Conservation (phyloP, 1,140 invertebrate species). For the Apis laboriosa region DNA sequence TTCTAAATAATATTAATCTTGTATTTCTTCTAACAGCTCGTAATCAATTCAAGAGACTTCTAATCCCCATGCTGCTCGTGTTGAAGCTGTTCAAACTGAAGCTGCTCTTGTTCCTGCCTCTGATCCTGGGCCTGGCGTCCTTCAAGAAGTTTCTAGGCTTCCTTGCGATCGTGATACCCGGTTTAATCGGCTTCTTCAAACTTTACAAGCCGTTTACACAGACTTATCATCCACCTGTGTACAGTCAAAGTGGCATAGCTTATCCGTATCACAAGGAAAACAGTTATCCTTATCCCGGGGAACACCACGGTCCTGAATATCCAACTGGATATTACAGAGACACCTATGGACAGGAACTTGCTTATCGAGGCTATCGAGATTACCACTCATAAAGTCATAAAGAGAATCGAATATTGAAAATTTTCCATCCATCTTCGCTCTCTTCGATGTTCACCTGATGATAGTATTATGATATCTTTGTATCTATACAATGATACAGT, state of each 20-base stretch:
- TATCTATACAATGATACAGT: no score
- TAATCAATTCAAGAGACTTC: slow-evolving; percentile 89
- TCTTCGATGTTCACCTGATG: background rate
- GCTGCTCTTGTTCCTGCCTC: slow-evolving; percentile 88
- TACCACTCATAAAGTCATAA: slow-evolving; percentile 70
- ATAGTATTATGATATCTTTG: background rate
- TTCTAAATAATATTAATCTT: background rate
- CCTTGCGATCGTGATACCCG: slow-evolving; percentile 88
- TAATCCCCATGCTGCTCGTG: slow-evolving; percentile 90
- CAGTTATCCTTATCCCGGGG: slow-evolving; percentile 55
- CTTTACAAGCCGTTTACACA: slow-evolving; percentile 84
- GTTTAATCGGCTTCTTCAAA: slow-evolving; percentile 90
- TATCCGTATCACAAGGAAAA: slow-evolving; percentile 80
- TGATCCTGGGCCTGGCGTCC: slow-evolving; percentile 90
- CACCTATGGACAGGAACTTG: slow-evolving; percentile 85
- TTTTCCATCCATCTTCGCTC: background rate
- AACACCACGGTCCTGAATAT: slow-evolving; percentile 65
- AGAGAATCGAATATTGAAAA: background rate
- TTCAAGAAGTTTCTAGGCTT: slow-evolving; percentile 92
- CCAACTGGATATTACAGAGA: slow-evolving; percentile 78
- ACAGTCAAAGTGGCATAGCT: slow-evolving; percentile 82
- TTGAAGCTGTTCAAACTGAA: slow-evolving; percentile 92
- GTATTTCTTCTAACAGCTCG: slow-evolving; percentile 83
- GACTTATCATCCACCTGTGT: slow-evolving; percentile 75
- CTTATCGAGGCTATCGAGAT: slow-evolving; percentile 85